Base-by-base conservation (phyloP, 2,888 invertebrate genomes). In the Saturnia pavonia region DNA sequence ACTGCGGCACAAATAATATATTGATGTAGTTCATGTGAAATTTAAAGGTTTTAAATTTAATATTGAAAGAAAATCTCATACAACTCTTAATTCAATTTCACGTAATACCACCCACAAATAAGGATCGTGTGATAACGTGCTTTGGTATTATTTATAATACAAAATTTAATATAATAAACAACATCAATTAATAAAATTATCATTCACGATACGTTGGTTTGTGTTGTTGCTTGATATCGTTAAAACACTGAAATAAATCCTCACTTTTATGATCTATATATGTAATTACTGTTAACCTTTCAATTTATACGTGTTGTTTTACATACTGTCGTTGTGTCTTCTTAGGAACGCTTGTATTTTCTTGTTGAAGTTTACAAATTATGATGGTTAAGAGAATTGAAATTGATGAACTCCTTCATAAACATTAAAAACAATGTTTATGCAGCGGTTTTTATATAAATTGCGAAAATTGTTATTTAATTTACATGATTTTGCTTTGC, bases 401-500 rank as follows among this genome's bases (percentile, higher is more conserved):
- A 51, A 67, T 12, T 70, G 54, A 70, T 54, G 4, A 19, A 42
- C 63, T 22, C n/a, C 22, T 70, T 25, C 42, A 43, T 54, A 54
- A 25, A 65, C 25, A n/a, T 70, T 67, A 51, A 67, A 42, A 67
- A 11, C 34, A 67, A 67, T 70, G 66, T 70, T 54, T 19, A 54
- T 54, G 25, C 22, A 65, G n/a, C 40, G 65, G 34, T 65, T 40
- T 40, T 27, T 40, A 1, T 19, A 65, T 65, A 54, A 54, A 54
- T 25, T 71, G 89, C 88, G 84, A 86, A 84, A 85, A 85, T 84
- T 76, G 81, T 78, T 70, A 80, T 78, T 70, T 77, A 76, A 77
- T 80, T 81, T 83, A 82, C 70, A 78, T 82, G 75, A 76, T 78
- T 78, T 77, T 83, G 88, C 89, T 82, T 74, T 80, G 91, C 90